phyloP scores from a whole-genome alignment of 2,113 vertebrate genomes.

The Tetrao urogallus region DNA sequence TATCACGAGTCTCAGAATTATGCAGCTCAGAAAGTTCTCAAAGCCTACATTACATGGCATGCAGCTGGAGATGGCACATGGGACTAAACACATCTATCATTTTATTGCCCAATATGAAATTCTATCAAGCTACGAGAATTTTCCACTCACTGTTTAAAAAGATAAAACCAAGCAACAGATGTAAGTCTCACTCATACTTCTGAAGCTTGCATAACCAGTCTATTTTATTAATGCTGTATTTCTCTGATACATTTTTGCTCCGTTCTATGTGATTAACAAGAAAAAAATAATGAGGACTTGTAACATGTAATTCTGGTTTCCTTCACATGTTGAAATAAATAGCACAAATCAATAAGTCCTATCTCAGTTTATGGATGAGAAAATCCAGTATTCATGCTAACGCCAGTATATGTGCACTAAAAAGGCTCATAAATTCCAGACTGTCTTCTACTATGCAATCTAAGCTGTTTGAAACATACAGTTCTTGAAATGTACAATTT shows the following conservation, averaged over 20 bases:
- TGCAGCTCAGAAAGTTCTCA: fast-evolving
- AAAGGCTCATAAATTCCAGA: neutral
- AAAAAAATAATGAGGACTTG: neutral
- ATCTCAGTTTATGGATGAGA: neutral
- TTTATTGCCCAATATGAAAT: neutral
- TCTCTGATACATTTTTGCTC: neutral
- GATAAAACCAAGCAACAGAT: neutral
- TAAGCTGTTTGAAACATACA: neutral
- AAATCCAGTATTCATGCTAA: neutral
- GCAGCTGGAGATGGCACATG: neutral
- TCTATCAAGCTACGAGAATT: neutral
- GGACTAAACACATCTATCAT: neutral
- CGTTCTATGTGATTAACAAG: neutral
- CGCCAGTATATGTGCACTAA: neutral
- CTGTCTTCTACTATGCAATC: neutral
- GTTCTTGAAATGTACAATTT: neutral
- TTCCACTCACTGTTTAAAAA: neutral
- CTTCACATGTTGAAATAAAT: neutral
- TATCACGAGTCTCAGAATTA: neutral
- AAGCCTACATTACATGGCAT: fast-evolving
- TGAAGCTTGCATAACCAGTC: fast-evolving
- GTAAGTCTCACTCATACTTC: neutral
- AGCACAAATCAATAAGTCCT: neutral
- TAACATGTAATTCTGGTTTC: neutral
- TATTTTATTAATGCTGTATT: neutral